A percentile compares a stretch with the other conserved stretches of the same genome.
These are phyloP conservation scores for Dicrostonyx torquatus DNA, from an alignment of 2,797 vertebrate genomes.

Conservation along the genomic window DNA sequence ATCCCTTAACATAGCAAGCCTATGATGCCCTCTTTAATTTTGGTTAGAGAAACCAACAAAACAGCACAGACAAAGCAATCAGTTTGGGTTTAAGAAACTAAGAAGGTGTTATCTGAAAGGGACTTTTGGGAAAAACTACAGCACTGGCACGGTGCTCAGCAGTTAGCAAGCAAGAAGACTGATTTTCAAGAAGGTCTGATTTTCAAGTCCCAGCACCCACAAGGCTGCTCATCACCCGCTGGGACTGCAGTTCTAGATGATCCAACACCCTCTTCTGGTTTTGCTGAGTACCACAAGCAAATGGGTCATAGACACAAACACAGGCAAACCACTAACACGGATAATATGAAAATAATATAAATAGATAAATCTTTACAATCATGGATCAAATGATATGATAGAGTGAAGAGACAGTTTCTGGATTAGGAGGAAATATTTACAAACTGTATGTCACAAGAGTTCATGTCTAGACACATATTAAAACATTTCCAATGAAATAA, in stretches of 20 bases:
- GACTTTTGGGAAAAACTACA: neutral
- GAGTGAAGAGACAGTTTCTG: neutral
- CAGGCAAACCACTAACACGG: neutral
- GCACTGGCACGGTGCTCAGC: neutral
- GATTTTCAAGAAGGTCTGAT: too few species aligned
- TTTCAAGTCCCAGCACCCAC: neutral
- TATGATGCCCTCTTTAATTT: neutral
- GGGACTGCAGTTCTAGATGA: neutral
- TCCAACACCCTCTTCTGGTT: neutral
- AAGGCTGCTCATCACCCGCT: too few species aligned
- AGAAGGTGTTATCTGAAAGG: neutral
- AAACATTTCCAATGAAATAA: neutral
- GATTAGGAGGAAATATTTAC: too few species aligned
- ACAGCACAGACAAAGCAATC: neutral
- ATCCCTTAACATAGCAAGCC: fast-evolving
- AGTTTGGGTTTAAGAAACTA: neutral
- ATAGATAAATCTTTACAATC: neutral
- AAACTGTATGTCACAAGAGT: neutral
- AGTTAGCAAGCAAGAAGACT: neutral
- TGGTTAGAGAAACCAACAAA: neutral
- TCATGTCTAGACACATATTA: neutral
- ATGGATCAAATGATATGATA: neutral
- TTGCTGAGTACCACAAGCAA: too few species aligned
- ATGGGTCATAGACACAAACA: neutral
- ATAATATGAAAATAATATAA: neutral